These are phyloP conservation scores for Solen grandis DNA, from an alignment of 1,140 invertebrate species.

Conservation along the genomic window DNA sequence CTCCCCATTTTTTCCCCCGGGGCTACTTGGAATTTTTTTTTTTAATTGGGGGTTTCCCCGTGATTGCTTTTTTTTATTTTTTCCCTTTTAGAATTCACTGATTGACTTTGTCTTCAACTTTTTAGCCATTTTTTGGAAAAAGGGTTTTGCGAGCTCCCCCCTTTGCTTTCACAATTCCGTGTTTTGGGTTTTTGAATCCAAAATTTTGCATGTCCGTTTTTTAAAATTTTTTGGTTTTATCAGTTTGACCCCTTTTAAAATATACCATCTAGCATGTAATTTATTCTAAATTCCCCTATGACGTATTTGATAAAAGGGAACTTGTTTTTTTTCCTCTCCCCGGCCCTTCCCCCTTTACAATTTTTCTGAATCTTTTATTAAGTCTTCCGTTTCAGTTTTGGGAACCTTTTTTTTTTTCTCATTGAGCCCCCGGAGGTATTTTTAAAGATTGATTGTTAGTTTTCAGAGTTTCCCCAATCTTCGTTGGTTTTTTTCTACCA, in stretches of 20 bases:
- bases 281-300: slow-evolving; percentile 19
- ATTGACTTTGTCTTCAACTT: slow-evolving; percentile 22
- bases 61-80: background rate
- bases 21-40: slow-evolving; percentile 7
- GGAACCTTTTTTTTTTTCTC: no score
- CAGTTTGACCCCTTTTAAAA: slow-evolving; percentile 41
- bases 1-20: background rate
- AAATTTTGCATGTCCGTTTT: slow-evolving; percentile 21
- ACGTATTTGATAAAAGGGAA: background rate
- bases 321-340: no score
- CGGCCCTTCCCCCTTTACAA: no score
- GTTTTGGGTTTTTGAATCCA: slow-evolving; percentile 43
- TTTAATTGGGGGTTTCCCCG: slow-evolving; percentile 30
- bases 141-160: slow-evolving; percentile 34
- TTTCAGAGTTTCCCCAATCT: no score
- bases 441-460: no score
- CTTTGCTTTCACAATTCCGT: slow-evolving; percentile 31
- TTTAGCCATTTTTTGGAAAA: slow-evolving; percentile 23
- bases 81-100: slow-evolving; percentile 12
- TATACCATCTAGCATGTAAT: slow-evolving; percentile 30
- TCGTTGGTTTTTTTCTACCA: no score
- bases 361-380: no score
- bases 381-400: no score
- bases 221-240: slow-evolving; percentile 37
- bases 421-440: no score